A percentile compares a stretch with the other conserved stretches of the same genome.
Conservation (phyloP, 2,113 vertebrate genomes). For the Dinomys branickii region DNA sequence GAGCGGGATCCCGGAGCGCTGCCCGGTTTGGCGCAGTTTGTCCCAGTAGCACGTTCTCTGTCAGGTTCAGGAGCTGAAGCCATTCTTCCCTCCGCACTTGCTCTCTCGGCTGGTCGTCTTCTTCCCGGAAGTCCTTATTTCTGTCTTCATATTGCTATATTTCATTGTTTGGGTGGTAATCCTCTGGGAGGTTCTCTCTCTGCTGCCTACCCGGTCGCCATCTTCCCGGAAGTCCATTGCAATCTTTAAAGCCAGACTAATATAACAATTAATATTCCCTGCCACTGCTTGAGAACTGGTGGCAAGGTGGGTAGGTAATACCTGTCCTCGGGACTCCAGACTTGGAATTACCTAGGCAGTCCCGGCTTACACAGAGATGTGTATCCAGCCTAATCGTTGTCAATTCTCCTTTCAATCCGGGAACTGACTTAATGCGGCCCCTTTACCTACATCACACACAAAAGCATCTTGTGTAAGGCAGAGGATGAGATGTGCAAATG, state of each 20-base stretch:
- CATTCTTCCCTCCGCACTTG: no score
- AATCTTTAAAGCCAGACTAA: background rate
- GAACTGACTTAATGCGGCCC: background rate
- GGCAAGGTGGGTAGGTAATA: background rate
- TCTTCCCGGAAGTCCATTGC: no score
- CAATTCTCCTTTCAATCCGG: background rate
- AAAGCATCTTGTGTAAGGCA: background rate
- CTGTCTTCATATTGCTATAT: no score
- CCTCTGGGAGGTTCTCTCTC: no score
- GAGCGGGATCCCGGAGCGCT: no score
- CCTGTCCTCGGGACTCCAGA: background rate
- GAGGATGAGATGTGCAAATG: constrained; percentile 28
- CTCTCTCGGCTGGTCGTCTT: no score
- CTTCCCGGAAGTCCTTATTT: no score
- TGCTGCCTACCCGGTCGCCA: no score
- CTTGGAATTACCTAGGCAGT: background rate
- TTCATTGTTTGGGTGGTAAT: no score
- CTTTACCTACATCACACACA: background rate
- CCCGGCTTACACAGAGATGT: background rate
- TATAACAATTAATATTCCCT: background rate
- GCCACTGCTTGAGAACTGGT: background rate
- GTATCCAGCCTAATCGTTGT: background rate
- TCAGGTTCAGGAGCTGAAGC: no score
- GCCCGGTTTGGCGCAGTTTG: no score
- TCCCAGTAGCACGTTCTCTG: no score